Evolutionary conservation across 92 coral and sea anemone genomes (phyloP).

Genomic region (Actinostola sp.): DNA sequence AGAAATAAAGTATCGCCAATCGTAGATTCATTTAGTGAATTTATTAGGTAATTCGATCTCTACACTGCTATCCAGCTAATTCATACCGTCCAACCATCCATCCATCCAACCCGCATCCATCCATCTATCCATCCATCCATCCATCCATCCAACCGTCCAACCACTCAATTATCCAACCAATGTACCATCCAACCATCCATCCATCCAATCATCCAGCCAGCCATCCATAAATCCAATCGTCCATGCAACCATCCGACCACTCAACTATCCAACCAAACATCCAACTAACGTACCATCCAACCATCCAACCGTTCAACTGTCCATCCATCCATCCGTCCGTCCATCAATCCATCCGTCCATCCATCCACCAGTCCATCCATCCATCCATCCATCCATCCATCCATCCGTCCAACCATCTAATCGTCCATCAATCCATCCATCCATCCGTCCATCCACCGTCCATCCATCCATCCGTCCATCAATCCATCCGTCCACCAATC

Average conservation of each 20-base stretch:
- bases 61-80: no score
- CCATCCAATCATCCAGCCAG: background rate
- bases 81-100: background rate
- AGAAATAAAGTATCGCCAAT: no score
- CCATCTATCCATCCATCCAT: background rate
- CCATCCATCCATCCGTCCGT: background rate
- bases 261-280: background rate
- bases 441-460: background rate
- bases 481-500: background rate
- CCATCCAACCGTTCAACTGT: background rate
- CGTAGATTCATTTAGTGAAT: no score
- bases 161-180: no score
- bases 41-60: no score
- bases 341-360: background rate
- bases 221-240: background rate
- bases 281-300: no score
- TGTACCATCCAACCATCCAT: background rate
- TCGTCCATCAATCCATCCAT: background rate
- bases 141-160: background rate
- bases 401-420: background rate
- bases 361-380: background rate
- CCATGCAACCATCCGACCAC: constrained; percentile 20
- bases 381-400: background rate
- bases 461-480: background rate
- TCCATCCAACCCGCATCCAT: background rate